phyloP scores from a whole-genome alignment of 2,113 vertebrate genomes.

The Calidris pygmaea region DNA sequence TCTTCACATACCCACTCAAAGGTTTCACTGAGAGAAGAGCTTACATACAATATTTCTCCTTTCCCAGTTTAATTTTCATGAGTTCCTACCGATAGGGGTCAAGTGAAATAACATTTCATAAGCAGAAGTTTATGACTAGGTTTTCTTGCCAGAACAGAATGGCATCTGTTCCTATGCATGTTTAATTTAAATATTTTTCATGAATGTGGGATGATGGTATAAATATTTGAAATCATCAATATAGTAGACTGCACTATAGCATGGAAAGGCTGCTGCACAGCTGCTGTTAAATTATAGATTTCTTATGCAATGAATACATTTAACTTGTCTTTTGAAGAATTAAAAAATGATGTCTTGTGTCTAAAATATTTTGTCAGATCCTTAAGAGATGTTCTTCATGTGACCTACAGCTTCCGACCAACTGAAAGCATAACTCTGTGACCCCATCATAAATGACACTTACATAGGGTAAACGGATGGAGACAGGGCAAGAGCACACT shows the following conservation, averaged over 20 bases:
- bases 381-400: conserved; percentile 50
- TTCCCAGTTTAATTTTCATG: conserved; percentile 61
- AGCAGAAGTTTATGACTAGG: conserved; percentile 67
- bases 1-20: conserved; percentile 45
- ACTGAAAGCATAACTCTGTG: conserved; percentile 48
- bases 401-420: conserved; percentile 55
- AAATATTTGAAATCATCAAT: conserved; percentile 77
- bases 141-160: conserved; percentile 69
- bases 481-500: not conserved
- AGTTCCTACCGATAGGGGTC: conserved; percentile 60
- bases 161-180: conserved; percentile 72
- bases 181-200: conserved; percentile 74
- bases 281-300: conserved; percentile 73
- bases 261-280: conserved; percentile 68
- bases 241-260: conserved; percentile 70
- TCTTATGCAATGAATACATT: conserved; percentile 75
- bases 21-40: conserved; percentile 31
- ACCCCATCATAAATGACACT: conserved; percentile 11
- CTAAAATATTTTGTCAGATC: conserved; percentile 66
- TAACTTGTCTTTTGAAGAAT: conserved; percentile 69
- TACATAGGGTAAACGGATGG: not conserved
- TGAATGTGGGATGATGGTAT: conserved; percentile 72
- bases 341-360: conserved; percentile 72
- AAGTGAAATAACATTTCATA: conserved; percentile 66
- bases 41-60: conserved; percentile 46